Percentiles rank a stretch among this genome's conserved stretches.
phyloP scores from a whole-genome alignment of 1,140 invertebrate genomes.

The Copidosoma floridanum region DNA sequence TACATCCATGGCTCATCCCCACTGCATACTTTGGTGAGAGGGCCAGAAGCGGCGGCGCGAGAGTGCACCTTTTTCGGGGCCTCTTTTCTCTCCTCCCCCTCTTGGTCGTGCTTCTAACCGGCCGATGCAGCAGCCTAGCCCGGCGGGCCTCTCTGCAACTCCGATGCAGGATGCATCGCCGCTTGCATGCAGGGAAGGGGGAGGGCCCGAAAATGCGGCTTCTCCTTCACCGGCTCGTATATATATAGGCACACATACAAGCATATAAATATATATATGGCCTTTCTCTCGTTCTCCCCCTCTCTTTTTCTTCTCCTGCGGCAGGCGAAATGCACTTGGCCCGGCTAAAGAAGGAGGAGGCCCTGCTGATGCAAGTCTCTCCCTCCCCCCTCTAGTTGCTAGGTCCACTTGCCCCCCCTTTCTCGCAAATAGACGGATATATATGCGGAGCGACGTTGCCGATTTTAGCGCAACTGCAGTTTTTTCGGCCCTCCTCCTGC shows the following conservation, averaged over 20 bases:
- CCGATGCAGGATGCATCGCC: no score
- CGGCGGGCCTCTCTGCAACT: slow-evolving; percentile 21
- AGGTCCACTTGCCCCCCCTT: slow-evolving; percentile 51
- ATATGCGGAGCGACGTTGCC: slow-evolving; percentile 24
- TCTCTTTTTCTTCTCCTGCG: slow-evolving; percentile 9
- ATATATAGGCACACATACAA: no score
- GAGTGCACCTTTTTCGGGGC: slow-evolving; percentile 20
- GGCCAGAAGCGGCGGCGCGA: slow-evolving; percentile 4
- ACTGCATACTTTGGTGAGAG: slow-evolving; percentile 17
- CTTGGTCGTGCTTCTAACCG: slow-evolving; percentile 38
- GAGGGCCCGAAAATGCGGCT: slow-evolving; percentile 11
- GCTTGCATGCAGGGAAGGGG: slow-evolving; percentile 1
- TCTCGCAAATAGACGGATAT: slow-evolving; percentile 34
- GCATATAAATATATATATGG: no score
- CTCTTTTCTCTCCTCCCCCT: slow-evolving; percentile 25
- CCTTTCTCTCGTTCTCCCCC: neutral
- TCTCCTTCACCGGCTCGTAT: slow-evolving; percentile 15
- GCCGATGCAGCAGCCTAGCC: slow-evolving; percentile 31
- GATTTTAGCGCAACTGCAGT: slow-evolving; percentile 25
- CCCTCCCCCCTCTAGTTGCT: slow-evolving; percentile 45
- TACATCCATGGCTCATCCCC: slow-evolving; percentile 28
- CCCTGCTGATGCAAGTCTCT: no score
- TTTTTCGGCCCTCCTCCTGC: neutral
- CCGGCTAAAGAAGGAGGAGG: no score
- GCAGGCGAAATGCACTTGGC: no score